phyloP scores from a whole-genome alignment of 2,888 invertebrate genomes.

The Pollenia griseotomentosa region DNA sequence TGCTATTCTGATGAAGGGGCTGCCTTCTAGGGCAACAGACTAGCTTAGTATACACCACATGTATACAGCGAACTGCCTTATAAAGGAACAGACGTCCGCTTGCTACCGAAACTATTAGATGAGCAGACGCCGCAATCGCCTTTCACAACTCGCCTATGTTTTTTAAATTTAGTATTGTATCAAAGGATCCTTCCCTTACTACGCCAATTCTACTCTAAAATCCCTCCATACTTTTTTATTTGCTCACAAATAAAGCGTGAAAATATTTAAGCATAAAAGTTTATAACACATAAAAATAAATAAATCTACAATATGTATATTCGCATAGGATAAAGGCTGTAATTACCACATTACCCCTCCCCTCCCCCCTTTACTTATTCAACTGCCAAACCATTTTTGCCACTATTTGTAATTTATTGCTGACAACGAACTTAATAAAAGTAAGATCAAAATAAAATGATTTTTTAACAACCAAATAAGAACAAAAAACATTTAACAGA shows the following conservation, averaged over 20 bases:
- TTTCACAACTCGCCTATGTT: too few species aligned
- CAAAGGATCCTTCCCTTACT: too few species aligned
- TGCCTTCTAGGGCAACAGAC: too few species aligned
- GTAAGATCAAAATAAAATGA: neutral
- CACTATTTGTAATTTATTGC: neutral
- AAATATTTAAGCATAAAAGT: neutral
- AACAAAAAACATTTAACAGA: neutral
- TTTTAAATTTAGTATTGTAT: too few species aligned
- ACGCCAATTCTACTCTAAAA: too few species aligned
- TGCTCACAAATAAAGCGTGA: conserved; percentile 14
- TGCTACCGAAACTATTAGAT: too few species aligned
- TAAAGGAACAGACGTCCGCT: too few species aligned
- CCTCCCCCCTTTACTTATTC: neutral
- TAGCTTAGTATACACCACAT: too few species aligned
- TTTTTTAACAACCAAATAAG: neutral
- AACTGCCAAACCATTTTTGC: neutral
- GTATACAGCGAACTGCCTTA: too few species aligned
- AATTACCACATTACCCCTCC: neutral
- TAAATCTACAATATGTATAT: neutral
- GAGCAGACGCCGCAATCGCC: too few species aligned
- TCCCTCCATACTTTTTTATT: neutral
- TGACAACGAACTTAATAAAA: neutral
- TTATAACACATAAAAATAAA: neutral
- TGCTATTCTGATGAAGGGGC: too few species aligned
- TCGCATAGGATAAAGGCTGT: neutral